These are phyloP conservation scores for Sphecodes monilicornis DNA, from an alignment of 2,888 invertebrate genomes.

Conservation along the genomic window DNA sequence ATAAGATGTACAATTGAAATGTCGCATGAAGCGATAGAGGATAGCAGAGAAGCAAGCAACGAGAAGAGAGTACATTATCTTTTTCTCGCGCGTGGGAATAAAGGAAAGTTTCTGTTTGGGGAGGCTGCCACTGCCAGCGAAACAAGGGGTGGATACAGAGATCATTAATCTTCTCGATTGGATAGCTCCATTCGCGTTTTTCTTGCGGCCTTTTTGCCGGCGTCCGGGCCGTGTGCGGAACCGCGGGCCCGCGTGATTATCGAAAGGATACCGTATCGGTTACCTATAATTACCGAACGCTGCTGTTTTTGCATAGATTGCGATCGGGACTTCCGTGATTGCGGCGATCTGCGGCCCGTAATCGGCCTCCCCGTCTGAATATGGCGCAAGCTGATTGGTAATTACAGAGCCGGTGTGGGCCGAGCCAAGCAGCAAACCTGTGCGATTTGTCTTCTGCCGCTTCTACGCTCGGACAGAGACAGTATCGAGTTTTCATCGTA, in stretches of 20 bases:
- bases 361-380: constrained; percentile 16
- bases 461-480: background rate
- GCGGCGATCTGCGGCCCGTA: constrained; percentile 21
- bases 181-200: constrained; percentile 24
- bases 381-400: constrained; percentile 3
- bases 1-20: background rate
- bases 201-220: constrained; percentile 30
- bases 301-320: constrained; percentile 41
- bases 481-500: background rate
- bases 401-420: constrained; percentile 1
- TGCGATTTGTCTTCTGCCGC: constrained; percentile 8
- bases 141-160: constrained; percentile 16
- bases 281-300: constrained; percentile 45
- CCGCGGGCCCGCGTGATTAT: constrained; percentile 21
- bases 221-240: background rate
- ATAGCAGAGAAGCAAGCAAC: background rate
- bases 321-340: constrained; percentile 45
- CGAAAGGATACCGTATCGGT: constrained; percentile 16
- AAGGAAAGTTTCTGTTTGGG: constrained; percentile 17
- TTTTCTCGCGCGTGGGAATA: background rate
- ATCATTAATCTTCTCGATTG: constrained; percentile 49
- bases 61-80: background rate
- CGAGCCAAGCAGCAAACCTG: background rate
- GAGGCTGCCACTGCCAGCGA: background rate
- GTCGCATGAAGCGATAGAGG: background rate